These are phyloP conservation scores for Epizoanthus stellaris DNA, from an alignment of 92 coral and sea anemone species.

Conservation along the genomic window DNA sequence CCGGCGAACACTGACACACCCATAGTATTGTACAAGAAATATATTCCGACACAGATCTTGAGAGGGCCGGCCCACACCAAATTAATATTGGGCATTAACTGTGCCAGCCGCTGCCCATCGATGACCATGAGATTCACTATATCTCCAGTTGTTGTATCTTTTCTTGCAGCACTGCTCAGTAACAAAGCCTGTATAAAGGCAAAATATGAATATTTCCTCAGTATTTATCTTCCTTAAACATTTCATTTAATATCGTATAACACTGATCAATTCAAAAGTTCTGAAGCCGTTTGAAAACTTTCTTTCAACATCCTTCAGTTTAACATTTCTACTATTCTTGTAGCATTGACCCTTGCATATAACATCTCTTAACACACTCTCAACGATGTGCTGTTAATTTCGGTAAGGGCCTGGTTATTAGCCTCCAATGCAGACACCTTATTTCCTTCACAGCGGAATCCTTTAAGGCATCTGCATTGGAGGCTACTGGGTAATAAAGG, in stretches of 20 bases:
- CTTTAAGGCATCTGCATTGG: no score
- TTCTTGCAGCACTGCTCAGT: constrained; percentile 75
- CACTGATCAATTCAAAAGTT: not conserved
- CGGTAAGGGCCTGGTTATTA: no score
- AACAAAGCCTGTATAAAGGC: constrained; percentile 66
- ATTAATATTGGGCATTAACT: constrained; percentile 67
- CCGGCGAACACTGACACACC: constrained; percentile 92
- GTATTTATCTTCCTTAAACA: not conserved
- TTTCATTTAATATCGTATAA: no score
- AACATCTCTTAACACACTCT: no score
- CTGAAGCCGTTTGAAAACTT: no score
- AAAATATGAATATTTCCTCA: not conserved
- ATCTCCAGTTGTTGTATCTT: constrained; percentile 89
- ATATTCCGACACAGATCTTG: constrained; percentile 76
- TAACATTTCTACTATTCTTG: no score
- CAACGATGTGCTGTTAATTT: no score
- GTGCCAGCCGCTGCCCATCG: constrained; percentile 83
- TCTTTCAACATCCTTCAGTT: no score
- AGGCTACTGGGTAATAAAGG: no score
- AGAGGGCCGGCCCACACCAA: constrained; percentile 91
- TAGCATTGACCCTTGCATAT: no score
- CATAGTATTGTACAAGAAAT: constrained; percentile 87
- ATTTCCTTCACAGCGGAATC: no score
- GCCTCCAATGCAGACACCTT: no score
- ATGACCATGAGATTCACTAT: constrained; percentile 89